A percentile compares a stretch with the other conserved stretches of the same genome.
Evolutionary conservation across 2,113 vertebrate genomes (phyloP).

Genomic region (Herpetotheres cachinnans): DNA sequence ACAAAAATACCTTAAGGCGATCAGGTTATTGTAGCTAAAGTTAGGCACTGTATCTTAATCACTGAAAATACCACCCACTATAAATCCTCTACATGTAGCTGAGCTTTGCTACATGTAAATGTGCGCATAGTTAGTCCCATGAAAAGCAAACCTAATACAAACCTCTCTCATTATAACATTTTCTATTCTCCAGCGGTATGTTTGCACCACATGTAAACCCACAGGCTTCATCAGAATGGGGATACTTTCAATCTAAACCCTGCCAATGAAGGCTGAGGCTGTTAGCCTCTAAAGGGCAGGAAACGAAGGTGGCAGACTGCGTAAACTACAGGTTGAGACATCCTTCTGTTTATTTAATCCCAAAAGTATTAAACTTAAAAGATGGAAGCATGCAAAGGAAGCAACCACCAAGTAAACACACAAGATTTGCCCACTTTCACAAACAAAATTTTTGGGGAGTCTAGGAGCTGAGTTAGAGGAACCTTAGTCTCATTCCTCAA

Average conservation of each 20-base stretch:
- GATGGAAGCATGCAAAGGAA: background rate
- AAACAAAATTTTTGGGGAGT: background rate
- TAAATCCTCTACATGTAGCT: background rate
- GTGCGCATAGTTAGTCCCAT: background rate
- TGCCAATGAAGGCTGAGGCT: background rate
- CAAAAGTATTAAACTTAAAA: background rate
- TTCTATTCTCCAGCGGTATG: background rate
- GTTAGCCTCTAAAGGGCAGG: background rate
- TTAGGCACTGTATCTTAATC: background rate
- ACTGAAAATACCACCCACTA: background rate
- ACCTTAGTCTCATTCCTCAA: background rate
- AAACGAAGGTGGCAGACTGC: background rate
- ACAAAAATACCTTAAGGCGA: fast-evolving
- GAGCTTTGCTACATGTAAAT: background rate
- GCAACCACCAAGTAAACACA: background rate
- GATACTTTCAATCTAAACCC: background rate
- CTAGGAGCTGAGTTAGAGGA: background rate
- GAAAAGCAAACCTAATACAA: background rate
- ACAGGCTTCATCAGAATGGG: background rate
- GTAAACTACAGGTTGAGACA: background rate
- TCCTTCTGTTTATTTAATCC: background rate
- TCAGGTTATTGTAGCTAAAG: background rate
- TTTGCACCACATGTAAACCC: background rate
- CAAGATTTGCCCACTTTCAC: background rate
- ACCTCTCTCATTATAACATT: background rate